Evolutionary conservation across 2,113 vertebrate genomes (phyloP).

Genomic region (Limnothrissa miodon): DNA sequence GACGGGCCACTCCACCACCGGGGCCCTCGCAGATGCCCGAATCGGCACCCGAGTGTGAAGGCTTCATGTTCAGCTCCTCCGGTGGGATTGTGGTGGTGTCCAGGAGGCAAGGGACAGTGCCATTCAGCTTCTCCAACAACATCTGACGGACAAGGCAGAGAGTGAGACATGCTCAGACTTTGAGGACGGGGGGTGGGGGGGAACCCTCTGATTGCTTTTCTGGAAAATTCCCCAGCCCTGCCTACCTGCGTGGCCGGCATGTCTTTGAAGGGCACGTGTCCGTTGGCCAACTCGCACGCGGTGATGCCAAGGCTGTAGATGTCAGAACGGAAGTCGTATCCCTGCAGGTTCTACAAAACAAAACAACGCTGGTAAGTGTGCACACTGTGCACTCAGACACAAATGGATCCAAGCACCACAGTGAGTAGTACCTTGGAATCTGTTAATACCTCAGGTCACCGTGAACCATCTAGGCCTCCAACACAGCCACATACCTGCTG

Average conservation of each 20-base stretch:
- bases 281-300: conserved; percentile 95
- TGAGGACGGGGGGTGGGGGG: neutral
- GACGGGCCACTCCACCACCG: conserved; percentile 65
- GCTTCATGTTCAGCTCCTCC: conserved; percentile 88
- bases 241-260: conserved; percentile 95
- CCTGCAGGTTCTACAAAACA: conserved; percentile 85
- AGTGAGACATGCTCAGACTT: neutral
- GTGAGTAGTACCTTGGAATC: neutral
- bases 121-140: conserved; percentile 95
- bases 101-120: conserved; percentile 90
- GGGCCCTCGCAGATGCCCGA: conserved; percentile 80
- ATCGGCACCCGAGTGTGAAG: conserved; percentile 81
- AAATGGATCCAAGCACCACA: neutral
- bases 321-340: conserved; percentile 94
- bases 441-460: neutral
- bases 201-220: neutral
- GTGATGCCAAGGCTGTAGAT: conserved; percentile 98
- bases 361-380: neutral
- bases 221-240: neutral
- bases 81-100: conserved; percentile 95
- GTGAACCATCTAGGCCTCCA: neutral
- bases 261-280: conserved; percentile 98
- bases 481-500: conserved; percentile 80
- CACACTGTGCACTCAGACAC: neutral
- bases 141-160: conserved; percentile 71